Base-by-base conservation (phyloP, 2,888 invertebrate species). In the Steromphala cineraria region DNA sequence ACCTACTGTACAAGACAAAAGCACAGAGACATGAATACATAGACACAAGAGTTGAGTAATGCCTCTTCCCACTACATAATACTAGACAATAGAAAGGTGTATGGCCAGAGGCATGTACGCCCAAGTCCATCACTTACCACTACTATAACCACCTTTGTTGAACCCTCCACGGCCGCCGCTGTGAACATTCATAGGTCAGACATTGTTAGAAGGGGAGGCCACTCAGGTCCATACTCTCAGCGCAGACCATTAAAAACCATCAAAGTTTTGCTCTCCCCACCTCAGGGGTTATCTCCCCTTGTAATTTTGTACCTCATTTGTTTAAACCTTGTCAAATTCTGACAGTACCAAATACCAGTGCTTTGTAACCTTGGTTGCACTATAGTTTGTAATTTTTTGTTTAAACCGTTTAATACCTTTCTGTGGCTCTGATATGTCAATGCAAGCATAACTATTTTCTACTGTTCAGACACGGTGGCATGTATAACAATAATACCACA, bases 81-180 rank as follows among this genome's bases (percentile, higher is more conserved):
- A 76, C 53, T 53, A 71, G 75, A 80, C 79, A 55, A 40, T 40
- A 31, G 81, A 85, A 83, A 82, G 85, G 83, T 82, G 85, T 80
- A 78, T 79, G 80, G 78, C 75, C 78, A 80, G 81, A 79, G 80
- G 82, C 83, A 79, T 80, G 76, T 24, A 24, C 15, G 53, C 76
- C 76, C 31, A n/a, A 24, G 76, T 31, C 55, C 76, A 24, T 85
- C 86, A 91, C 91, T 91, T 90, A 89, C 91, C 91, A 90, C 91
- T 89, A 87, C 89, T 87, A 87, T 87, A 88, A 82, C 89, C 87
- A 84, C 89, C 87, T 86, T 90, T 90, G 89, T 87, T 91, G 89
- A 88, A 89, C 83, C 91, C 92, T 82, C 92, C 90, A 83, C 91
- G 88, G 84, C 91, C 88, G 84, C 89, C 88, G 85, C 92, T 90